Base-by-base conservation (phyloP, 2,113 vertebrate genomes). In the Copsychus sechellarum region DNA sequence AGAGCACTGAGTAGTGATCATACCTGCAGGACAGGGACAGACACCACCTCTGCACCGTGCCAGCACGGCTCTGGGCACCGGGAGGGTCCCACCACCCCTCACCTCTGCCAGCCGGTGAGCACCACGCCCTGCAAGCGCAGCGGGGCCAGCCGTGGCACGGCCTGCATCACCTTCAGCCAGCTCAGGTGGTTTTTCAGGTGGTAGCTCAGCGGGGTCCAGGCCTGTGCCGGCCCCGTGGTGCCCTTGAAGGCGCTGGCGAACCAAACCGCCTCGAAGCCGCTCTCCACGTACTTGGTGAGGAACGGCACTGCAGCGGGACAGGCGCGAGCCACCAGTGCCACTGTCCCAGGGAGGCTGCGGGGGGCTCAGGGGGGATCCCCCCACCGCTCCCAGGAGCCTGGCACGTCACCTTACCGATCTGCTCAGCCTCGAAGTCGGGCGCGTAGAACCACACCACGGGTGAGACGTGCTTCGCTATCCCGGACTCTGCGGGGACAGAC, bases 81-180 rank as follows among this genome's bases (percentile, higher is more conserved):
- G 33, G 38, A 50, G 28, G 20, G 11, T 34, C 57, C 33, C 13
- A 1, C 1, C 4, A 2, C 11, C 42, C 77, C 96, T 97, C 26
- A 98, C 98, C 98, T 98, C 94, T 98, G 98, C 98, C 98, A 98
- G 57, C 98, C 98, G 0, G 98, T 98, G 72, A 98, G 94, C n/a
- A 94, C 88, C 0, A 98, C 97, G 48, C 98, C 98, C 57, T 96
- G 97, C 60, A 96, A 88, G 73, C 24, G 94, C 78, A 98, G 92
- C 0, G 96, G 83, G 19, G 97, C 93, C 84, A 98, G 95, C 33
- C 70, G 95, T 1, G 96, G 51, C 96, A 98, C 91, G 2, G 88
- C 66, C 36, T 88, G 48, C 22, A 98, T 96, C 74, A 98, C 97
- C 81, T 97, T 92, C 58, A 98, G 94, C 98, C 98, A 98, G 72